Conservation (phyloP, 2,888 invertebrate species). For the Diaperis boleti region DNA sequence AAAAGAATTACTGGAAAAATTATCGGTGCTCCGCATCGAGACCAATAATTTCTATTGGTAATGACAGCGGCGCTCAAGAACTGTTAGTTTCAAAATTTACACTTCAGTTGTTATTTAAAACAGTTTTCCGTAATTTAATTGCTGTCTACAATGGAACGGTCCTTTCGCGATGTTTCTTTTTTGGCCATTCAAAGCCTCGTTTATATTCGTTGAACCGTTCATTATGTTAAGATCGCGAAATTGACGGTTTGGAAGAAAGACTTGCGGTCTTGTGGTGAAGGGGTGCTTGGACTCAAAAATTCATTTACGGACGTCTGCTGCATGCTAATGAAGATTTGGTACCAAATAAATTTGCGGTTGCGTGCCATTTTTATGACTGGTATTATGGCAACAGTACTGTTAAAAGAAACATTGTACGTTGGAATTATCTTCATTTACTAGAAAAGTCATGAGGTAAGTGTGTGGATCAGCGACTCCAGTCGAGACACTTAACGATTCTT, state of each 20-base stretch:
- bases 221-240: not conserved
- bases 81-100: too few relatives aligned
- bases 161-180: not conserved
- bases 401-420: too few relatives aligned
- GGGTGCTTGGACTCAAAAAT: not conserved
- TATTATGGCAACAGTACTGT: not conserved
- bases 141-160: too few relatives aligned
- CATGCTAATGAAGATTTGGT: not conserved
- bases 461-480: not conserved
- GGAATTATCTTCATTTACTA: too few relatives aligned
- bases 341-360: not conserved
- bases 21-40: not conserved
- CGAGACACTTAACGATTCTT: not conserved
- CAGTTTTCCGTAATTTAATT: too few relatives aligned
- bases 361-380: not conserved
- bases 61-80: too few relatives aligned
- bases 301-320: not conserved
- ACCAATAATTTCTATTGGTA: too few relatives aligned
- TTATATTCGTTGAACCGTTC: slow-evolving; percentile 7
- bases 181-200: slow-evolving; percentile 4
- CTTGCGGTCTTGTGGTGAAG: slow-evolving; percentile 1
- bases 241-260: not conserved
- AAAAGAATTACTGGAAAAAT: too few relatives aligned
- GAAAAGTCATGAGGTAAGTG: not conserved
- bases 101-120: too few relatives aligned